Evolutionary conservation across 2,888 invertebrate species (phyloP), one percentile per base, ranked within the genome.

Genomic region (Dryobota labecula): DNA sequence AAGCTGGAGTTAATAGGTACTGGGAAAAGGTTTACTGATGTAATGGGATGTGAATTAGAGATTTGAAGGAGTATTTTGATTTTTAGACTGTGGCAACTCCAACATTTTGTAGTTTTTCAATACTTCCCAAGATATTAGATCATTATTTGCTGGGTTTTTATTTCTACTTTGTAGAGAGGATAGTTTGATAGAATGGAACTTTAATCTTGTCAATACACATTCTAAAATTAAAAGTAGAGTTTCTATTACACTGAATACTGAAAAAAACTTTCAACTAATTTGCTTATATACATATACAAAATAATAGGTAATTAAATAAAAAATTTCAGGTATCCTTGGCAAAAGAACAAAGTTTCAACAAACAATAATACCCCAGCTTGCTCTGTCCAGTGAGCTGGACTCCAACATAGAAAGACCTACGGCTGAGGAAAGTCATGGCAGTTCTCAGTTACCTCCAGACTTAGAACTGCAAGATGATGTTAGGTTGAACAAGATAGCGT

Each of bases 271-370:
- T 15, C 1, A 3, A 24, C 2, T 30, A 45, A 2, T 30, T 33
- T n/a, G 15, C 5, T 11, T 41, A 18, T 43, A n/a, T 8, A 18
- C 8, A 30, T n/a, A n/a, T n/a, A n/a, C n/a, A n/a, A n/a, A n/a
- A n/a, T n/a, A 38, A 49, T 38, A 0, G 1, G 7, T 27, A 9
- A 43, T 15, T 33, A 20, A 53, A 53, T 27, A 0, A 38, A n/a
- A 27, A 15, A 8, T 72, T 87, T 74, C 54, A 95, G 98, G 99
- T 83, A 97, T 98, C 47, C 93, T 99, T 82, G 99, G 99, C 0
- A 98, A 98, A 90, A 97, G 99, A 78, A 99, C 99, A 13, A 98
- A 97, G 87, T 99, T 97, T 90, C 99, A 99, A 91, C 96, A 97
- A 84, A 97, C 97, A 56, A 96, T 97, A 45, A 92, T 98, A 60